Base-by-base conservation (phyloP, 2,113 vertebrate species). In the Strix uralensis region DNA sequence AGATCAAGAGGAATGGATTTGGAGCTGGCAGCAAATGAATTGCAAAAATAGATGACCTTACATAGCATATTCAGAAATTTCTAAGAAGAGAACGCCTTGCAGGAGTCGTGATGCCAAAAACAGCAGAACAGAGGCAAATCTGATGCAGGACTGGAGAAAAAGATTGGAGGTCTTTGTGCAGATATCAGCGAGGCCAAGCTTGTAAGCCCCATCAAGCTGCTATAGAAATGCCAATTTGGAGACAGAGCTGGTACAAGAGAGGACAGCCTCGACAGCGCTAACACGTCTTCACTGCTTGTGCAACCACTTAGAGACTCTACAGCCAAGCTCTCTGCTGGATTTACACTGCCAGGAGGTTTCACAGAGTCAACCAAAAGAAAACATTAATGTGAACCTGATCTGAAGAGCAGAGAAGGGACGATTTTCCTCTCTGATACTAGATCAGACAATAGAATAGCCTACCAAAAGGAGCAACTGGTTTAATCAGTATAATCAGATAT, bases 401-500 rank as follows among this genome's bases (percentile, higher is more conserved):
- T 91, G 78, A 66, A 69, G 49, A 75, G 46, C 63, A 81, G 62
- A 91, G 85, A 69, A 62, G 29, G 66, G 88, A 16, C 3, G 7
- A 36, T 83, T 95, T 85, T 88, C 30, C 75, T 63, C 55, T 55
- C 62, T 70, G 84, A 54, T 70, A 62, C 34, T 57, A 52, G 61
- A 79, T 73, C 73, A 85, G 78, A 47, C 20, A 80, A n/a, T 2
- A 8, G 70, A 90, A 85, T 79, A 22, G 0, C 49, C 73, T 9
- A 52, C 58, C 80, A 82, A 75, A 90, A 94, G 78, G 49, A 95
- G 74, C 66, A 70, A 83, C 91, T 86, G 34, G 87, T 86, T 95
- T 90, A 94, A 97, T 94, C 92, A 80, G 83, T 89, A 91, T 94
- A 94, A 95, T 95, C 96, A 95, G 94, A 85, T 92, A 90, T 82